Evolutionary conservation across 2,888 invertebrate species (phyloP), one percentile per base, ranked within the genome.

Genomic region (Agriopis aurantiaria): DNA sequence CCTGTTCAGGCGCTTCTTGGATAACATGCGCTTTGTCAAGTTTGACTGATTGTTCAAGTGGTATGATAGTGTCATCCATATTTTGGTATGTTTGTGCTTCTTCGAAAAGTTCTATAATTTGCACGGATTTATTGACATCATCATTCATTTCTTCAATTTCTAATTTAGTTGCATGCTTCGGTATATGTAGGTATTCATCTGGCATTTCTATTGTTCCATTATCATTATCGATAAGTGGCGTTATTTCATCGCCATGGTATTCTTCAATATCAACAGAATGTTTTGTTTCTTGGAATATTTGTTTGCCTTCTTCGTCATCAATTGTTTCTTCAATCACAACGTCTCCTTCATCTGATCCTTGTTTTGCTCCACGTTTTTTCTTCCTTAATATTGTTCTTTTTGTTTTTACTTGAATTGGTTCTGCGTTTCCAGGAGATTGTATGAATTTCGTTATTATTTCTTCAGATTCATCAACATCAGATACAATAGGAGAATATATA

Each of bases 381-480:
- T 94, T 95, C 76, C 93, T 87, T 67, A 95, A 79, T 69, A 95
- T 94, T 0, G 95, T 96, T 77, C 95, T 81, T 82, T 95, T 96
- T 2, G 95, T 95, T 85, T 95, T 94, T 17, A 95, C 90, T 86
- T 95, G 93, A 70, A 91, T 93, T 8, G 95, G 94, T 85, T 95
- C 95, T n/a, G 88, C 86, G 66, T 91, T 89, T 40, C 92, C 95
- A 10, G 95, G 91, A 53, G 90, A 84, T 83, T 92, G 89, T 75
- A 95, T 87, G 77, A 96, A 96, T 86, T 95, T 95, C 0, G 95
- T 96, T 51, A 96, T 84, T 17, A 95, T 95, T 91, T 96, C 96
- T 86, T 95, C 95, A 55, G 93, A 91, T 92, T 95, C 95, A 88
- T 95, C 93, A 52, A 89, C 75, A 67, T 95, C 94, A 8, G 91